Percentiles rank a stretch among this genome's conserved stretches.
phyloP scores from a whole-genome alignment of 2,113 vertebrate genomes.

The Halcyon senegalensis region DNA sequence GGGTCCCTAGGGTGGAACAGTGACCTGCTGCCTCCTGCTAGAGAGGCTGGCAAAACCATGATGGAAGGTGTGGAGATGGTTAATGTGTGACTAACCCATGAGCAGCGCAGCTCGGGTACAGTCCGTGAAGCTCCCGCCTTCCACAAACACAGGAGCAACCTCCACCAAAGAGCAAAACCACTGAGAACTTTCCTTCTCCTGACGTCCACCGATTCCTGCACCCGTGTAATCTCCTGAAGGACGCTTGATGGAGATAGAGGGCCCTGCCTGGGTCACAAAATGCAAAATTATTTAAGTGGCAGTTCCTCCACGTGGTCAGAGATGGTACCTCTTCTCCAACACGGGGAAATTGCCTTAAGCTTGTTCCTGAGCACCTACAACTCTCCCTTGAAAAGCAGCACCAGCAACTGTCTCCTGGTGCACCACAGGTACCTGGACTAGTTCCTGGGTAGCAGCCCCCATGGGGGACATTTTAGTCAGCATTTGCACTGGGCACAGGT shows the following conservation, averaged over 20 bases:
- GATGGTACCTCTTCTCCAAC: background rate
- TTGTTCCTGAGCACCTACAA: background rate
- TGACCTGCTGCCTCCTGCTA: background rate
- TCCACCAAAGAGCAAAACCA: background rate
- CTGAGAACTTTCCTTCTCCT: background rate
- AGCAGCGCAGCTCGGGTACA: accelerated
- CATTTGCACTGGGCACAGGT: too few species aligned
- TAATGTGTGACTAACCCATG: accelerated
- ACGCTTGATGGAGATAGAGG: background rate
- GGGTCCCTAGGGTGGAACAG: background rate
- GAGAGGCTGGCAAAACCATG: background rate
- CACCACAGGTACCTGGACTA: background rate
- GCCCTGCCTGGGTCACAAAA: background rate
- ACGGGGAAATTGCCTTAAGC: accelerated
- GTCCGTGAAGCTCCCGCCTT: background rate
- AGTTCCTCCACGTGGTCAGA: background rate
- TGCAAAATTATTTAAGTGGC: background rate
- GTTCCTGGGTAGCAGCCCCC: background rate
- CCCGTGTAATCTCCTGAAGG: accelerated
- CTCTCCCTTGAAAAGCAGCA: background rate
- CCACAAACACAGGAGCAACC: background rate
- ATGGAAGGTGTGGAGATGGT: background rate
- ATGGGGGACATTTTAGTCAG: too few species aligned
- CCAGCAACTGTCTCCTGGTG: background rate
- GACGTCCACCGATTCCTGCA: background rate